These are phyloP conservation scores for Melanostigma gelatinosum DNA, from an alignment of 2,113 vertebrate species.

Conservation along the genomic window DNA sequence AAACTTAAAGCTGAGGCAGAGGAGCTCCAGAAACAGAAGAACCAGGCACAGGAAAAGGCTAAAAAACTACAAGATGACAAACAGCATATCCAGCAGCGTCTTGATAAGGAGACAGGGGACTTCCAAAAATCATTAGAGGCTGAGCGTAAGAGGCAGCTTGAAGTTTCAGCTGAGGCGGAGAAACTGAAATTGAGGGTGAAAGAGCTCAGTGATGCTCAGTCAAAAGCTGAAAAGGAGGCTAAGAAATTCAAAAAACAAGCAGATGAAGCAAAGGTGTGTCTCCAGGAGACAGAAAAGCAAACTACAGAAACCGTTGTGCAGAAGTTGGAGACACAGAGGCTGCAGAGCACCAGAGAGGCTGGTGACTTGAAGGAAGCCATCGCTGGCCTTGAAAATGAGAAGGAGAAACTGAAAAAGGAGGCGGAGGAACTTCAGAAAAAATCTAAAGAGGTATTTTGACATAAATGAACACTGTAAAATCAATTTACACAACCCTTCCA, in stretches of 20 bases:
- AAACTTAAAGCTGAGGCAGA: conserved; percentile 91
- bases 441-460: conserved; percentile 90
- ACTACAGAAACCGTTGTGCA: conserved; percentile 87
- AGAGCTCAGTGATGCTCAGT: conserved; percentile 90
- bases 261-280: conserved; percentile 86
- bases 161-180: conserved; percentile 88
- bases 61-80: conserved; percentile 93
- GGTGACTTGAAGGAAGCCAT: conserved; percentile 89
- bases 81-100: conserved; percentile 89
- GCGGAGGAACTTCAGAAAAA: conserved; percentile 89
- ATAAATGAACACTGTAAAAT: conserved; percentile 9
- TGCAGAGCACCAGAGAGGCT: conserved; percentile 90
- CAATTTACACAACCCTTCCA: conserved; percentile 3
- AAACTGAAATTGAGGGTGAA: conserved; percentile 88
- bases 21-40: conserved; percentile 92
- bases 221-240: conserved; percentile 90
- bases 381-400: conserved; percentile 88
- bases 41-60: conserved; percentile 91
- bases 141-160: conserved; percentile 89
- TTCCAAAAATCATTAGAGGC: conserved; percentile 93
- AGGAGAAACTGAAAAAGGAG: conserved; percentile 89
- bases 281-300: conserved; percentile 86
- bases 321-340: conserved; percentile 90
- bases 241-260: conserved; percentile 92
- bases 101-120: conserved; percentile 89